phyloP scores from a whole-genome alignment of 2,113 vertebrate genomes.

The Tupaia tana region DNA sequence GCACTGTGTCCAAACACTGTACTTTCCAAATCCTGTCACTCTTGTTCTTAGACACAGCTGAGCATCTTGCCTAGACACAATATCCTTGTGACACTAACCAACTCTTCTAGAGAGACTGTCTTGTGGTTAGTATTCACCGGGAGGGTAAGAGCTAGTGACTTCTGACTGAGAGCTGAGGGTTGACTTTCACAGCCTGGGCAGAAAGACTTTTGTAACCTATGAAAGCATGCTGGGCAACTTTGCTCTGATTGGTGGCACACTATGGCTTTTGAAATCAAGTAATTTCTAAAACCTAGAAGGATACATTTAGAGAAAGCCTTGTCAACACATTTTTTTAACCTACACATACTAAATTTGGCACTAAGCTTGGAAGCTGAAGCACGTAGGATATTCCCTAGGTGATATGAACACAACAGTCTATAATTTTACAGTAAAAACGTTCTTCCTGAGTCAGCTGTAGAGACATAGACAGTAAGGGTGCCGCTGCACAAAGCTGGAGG shows the following conservation, averaged over 20 bases:
- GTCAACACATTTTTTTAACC: slow-evolving; percentile 24
- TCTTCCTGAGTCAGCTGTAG: too few species aligned
- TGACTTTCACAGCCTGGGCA: neutral
- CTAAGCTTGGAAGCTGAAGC: slow-evolving; percentile 22
- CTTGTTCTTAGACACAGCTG: neutral
- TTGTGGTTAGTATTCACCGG: neutral
- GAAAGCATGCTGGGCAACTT: neutral
- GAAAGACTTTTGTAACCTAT: neutral
- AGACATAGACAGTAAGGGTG: too few species aligned
- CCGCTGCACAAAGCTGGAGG: too few species aligned
- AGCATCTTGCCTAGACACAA: neutral
- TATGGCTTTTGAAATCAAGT: slow-evolving; percentile 5
- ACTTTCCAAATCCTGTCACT: neutral
- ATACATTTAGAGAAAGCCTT: slow-evolving; percentile 1
- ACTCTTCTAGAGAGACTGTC: neutral
- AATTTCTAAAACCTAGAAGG: slow-evolving; percentile 42
- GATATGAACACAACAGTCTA: neutral
- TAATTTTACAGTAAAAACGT: slow-evolving; percentile 12
- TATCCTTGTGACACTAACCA: neutral
- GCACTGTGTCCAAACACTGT: neutral
- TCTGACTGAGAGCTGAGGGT: neutral
- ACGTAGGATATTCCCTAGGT: neutral
- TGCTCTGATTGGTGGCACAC: slow-evolving; percentile 45
- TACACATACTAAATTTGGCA: neutral
- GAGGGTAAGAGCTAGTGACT: neutral